Percentiles rank a stretch among this genome's conserved stretches.
These are phyloP conservation scores for Corydoras sp. DNA, from an alignment of 2,113 vertebrate genomes.

Conservation along the genomic window DNA sequence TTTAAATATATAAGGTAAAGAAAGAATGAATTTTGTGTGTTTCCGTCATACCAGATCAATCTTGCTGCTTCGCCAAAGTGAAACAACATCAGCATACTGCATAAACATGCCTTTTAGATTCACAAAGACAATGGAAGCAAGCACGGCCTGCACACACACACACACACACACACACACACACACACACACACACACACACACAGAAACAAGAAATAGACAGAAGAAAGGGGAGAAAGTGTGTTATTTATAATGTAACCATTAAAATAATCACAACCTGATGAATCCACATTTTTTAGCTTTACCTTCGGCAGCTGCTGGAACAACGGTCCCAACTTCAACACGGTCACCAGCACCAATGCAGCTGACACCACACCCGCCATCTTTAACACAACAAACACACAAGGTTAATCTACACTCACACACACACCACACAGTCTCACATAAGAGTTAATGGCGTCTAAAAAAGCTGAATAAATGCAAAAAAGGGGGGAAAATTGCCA, in stretches of 20 bases:
- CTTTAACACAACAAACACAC: constrained; percentile 54
- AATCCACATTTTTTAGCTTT: constrained; percentile 18
- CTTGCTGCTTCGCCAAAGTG: constrained; percentile 77
- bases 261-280: not conserved
- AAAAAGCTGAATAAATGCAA: too few relatives aligned
- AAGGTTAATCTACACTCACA: not conserved
- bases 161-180: constrained; percentile 13
- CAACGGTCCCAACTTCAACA: constrained; percentile 84
- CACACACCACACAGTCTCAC: too few relatives aligned
- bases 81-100: constrained; percentile 73
- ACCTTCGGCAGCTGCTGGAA: constrained; percentile 92
- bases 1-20: not conserved
- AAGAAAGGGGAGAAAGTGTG: too few relatives aligned
- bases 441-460: too few relatives aligned
- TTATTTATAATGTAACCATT: too few relatives aligned
- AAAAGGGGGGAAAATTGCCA: too few relatives aligned
- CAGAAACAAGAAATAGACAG: not conserved
- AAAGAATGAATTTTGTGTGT: not conserved
- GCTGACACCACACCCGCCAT: constrained; percentile 76
- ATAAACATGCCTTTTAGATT: constrained; percentile 92
- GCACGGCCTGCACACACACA: constrained; percentile 70
- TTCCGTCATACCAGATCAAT: constrained; percentile 80
- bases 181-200: not conserved
- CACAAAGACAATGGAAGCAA: constrained; percentile 77
- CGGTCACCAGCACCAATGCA: constrained; percentile 82